Percentiles rank a stretch among this genome's conserved stretches.
phyloP scores from a whole-genome alignment of 2,113 vertebrate genomes.

The Notarius lentiginosus region DNA sequence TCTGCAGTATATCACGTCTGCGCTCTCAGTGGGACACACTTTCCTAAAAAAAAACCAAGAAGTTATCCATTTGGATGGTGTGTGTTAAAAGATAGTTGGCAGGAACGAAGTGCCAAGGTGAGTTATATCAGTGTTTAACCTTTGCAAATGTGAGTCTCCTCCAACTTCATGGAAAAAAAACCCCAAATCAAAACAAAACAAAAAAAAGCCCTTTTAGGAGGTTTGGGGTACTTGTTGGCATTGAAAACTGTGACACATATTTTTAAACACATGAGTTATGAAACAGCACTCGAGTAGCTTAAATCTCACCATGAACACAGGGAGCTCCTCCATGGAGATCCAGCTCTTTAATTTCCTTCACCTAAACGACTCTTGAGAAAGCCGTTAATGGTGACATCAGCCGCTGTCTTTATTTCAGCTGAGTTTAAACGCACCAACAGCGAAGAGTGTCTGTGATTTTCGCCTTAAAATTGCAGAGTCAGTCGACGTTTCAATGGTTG shows the following conservation, averaged over 20 bases:
- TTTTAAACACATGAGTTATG: slow-evolving; percentile 30
- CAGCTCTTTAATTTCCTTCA: slow-evolving; percentile 45
- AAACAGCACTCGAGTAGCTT: neutral
- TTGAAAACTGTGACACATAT: slow-evolving; percentile 10
- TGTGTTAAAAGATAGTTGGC: slow-evolving; percentile 43
- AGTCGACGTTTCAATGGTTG: slow-evolving; percentile 51
- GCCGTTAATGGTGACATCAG: slow-evolving; percentile 47
- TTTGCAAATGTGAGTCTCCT: slow-evolving; percentile 2
- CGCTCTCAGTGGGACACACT: slow-evolving; percentile 24
- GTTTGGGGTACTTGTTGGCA: slow-evolving; percentile 29
- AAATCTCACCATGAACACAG: slow-evolving; percentile 17
- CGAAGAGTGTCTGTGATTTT: slow-evolving; percentile 45
- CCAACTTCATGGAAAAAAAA: slow-evolving; percentile 20
- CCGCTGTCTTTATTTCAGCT: slow-evolving; percentile 46
- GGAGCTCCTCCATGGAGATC: slow-evolving; percentile 20
- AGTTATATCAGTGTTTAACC: slow-evolving; percentile 48
- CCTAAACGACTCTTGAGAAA: slow-evolving; percentile 19
- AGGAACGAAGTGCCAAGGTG: slow-evolving; percentile 24
- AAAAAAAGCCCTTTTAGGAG: slow-evolving; percentile 26
- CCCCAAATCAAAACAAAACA: neutral
- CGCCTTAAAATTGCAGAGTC: slow-evolving; percentile 56
- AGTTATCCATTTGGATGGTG: slow-evolving; percentile 28
- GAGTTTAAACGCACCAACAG: slow-evolving; percentile 46
- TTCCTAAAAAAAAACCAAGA: slow-evolving; percentile 32
- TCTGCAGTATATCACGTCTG: slow-evolving; percentile 47